These are phyloP conservation scores for Halocaridina rubra DNA, from an alignment of 2,888 invertebrate species.

Conservation along the genomic window DNA sequence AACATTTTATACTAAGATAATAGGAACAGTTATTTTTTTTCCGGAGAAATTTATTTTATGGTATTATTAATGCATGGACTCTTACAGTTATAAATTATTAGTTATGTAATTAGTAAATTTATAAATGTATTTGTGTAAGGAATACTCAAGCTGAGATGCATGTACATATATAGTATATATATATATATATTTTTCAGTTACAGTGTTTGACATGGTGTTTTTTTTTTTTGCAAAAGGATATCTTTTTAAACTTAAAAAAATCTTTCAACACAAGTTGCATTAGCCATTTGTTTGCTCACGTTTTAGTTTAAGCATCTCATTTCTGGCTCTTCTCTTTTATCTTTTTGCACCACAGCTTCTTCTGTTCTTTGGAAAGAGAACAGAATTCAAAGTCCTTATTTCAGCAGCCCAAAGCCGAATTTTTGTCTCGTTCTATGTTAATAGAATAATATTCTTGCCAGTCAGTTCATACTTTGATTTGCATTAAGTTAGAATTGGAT, in stretches of 20 bases:
- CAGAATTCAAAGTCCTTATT: too few relatives aligned
- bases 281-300: too few relatives aligned
- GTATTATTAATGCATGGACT: not conserved
- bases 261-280: too few relatives aligned
- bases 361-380: too few relatives aligned
- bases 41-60: not conserved
- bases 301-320: too few relatives aligned
- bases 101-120: not conserved
- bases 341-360: too few relatives aligned
- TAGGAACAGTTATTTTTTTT: too few relatives aligned
- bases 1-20: too few relatives aligned
- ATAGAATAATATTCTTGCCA: constrained; percentile 22
- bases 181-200: not conserved
- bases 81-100: not conserved
- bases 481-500: too few relatives aligned
- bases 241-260: not conserved
- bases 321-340: too few relatives aligned
- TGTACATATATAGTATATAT: not conserved
- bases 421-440: too few relatives aligned
- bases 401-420: too few relatives aligned
- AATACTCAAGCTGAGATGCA: not conserved
- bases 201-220: not conserved
- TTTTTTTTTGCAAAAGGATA: not conserved
- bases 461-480: not conserved
- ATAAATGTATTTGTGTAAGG: not conserved